Base-by-base conservation (phyloP, 2,888 invertebrate genomes). In the Ceraclea dissimilis region DNA sequence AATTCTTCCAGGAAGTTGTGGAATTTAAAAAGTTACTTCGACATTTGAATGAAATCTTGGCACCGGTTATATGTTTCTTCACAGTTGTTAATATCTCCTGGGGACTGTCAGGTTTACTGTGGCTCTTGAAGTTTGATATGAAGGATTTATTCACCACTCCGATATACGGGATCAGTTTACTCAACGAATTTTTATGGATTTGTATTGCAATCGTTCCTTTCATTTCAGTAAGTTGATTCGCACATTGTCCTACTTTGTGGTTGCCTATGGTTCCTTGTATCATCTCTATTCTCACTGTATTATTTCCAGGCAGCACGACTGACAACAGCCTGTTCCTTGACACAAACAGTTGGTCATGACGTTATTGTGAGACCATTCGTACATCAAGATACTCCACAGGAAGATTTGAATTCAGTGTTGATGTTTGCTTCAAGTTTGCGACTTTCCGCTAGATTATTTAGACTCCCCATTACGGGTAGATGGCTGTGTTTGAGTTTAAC, bases 341-440 rank as follows among this genome's bases (percentile, higher is more conserved):
- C 88, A n/a, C 84, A 84, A 69, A 79, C 79, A 17, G 83, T 86
- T 54, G 91, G 91, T 0, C 90, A 90, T 70, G 87, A 88, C 70
- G 79, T 90, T 51, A 79, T 89, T 52, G 83, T 85, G 13, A 79
- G 89, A 1, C 90, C 90, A 0, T 90, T 88, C 68, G 84, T 88
- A 2, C 89, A 90, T 71, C 88, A 88, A 68, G 84, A 85, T 65
- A 87, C 88, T 8, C 79, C 89, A 0, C 82, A 82, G 51, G 81
- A 83, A 63, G 88, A 90, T 72, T 79, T 91, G 63, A 84, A 86
- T 65, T 83, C 89, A 0, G 82, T 91, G 58, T 76, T 91, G 22
- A 73, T 90, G 62, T 91, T 86, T 69, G 84, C 89, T 1, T 85
- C 88, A 1, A 85, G 87, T 46, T 73, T 91, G 51, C 81, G 82